These are phyloP conservation scores for Megaptera novaeangliae DNA, from an alignment of 2,113 vertebrate species.

Conservation along the genomic window DNA sequence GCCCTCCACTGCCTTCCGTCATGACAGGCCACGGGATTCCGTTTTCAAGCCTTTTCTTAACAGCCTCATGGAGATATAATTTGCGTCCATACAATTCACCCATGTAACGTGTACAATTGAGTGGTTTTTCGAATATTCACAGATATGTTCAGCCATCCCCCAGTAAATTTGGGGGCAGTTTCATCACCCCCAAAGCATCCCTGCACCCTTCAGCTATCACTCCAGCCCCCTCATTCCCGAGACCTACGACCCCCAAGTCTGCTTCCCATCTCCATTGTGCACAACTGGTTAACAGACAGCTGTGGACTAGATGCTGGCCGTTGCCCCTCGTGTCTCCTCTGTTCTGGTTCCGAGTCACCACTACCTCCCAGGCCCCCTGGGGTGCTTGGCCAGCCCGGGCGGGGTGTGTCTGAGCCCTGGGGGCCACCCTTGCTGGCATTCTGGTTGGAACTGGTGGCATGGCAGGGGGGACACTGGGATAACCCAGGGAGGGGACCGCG, in stretches of 20 bases:
- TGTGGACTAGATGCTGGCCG: background rate
- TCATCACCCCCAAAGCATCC: background rate
- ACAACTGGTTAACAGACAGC: no score
- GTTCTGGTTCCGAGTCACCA: background rate
- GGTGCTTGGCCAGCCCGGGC: background rate
- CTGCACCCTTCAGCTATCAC: background rate
- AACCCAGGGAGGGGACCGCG: rapidly evolving
- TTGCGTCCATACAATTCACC: rapidly evolving
- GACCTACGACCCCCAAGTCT: background rate
- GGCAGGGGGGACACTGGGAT: background rate
- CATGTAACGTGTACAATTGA: background rate
- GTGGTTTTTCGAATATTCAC: background rate
- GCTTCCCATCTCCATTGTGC: background rate
- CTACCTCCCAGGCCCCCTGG: background rate
- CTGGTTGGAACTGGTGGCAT: background rate
- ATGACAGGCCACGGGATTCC: background rate
- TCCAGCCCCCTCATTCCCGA: background rate
- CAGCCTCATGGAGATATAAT: background rate
- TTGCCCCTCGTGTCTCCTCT: no score
- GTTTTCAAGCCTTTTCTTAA: background rate
- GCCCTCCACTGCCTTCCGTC: background rate
- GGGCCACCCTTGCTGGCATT: background rate
- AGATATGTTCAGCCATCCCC: no score
- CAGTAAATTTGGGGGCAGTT: background rate
- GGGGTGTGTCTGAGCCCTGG: background rate